These are phyloP conservation scores for Misgurnus mizolepis DNA, from an alignment of 2,113 vertebrate species.

Conservation along the genomic window DNA sequence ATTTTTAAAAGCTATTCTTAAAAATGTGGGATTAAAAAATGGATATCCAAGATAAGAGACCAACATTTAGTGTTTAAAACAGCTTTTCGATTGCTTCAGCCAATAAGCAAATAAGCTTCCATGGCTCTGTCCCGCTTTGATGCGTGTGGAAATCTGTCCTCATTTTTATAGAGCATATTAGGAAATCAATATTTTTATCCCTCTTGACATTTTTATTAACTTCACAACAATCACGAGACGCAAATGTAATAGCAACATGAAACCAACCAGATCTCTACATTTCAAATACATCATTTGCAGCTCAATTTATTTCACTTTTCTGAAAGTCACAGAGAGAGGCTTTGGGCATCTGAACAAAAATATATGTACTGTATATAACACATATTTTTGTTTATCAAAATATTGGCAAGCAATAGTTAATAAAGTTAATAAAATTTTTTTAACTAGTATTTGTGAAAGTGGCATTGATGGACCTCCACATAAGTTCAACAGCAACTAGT, in stretches of 20 bases:
- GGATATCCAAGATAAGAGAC: constrained; percentile 54
- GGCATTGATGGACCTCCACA: too few species aligned
- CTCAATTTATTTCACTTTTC: background rate
- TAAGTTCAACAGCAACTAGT: too few species aligned
- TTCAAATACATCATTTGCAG: constrained; percentile 3
- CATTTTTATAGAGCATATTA: constrained; percentile 33
- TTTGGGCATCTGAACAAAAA: background rate
- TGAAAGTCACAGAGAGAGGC: background rate
- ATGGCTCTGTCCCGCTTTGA: background rate
- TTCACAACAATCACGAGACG: constrained; percentile 18
- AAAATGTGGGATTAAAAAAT: constrained; percentile 48
- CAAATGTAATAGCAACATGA: constrained; percentile 16
- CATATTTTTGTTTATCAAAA: too few species aligned
- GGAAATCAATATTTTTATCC: constrained; percentile 48
- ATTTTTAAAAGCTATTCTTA: background rate
- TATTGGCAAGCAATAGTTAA: too few species aligned
- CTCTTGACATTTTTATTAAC: constrained; percentile 48
- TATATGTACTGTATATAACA: too few species aligned
- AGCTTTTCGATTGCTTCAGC: background rate
- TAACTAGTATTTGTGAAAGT: too few species aligned
- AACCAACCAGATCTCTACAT: constrained; percentile 26
- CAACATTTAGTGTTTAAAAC: constrained; percentile 66
- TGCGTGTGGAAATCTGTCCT: background rate
- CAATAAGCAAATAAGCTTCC: constrained; percentile 25
- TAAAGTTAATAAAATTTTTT: too few species aligned